phyloP scores from a whole-genome alignment of 2,888 invertebrate genomes.

The Colletes collaris region DNA sequence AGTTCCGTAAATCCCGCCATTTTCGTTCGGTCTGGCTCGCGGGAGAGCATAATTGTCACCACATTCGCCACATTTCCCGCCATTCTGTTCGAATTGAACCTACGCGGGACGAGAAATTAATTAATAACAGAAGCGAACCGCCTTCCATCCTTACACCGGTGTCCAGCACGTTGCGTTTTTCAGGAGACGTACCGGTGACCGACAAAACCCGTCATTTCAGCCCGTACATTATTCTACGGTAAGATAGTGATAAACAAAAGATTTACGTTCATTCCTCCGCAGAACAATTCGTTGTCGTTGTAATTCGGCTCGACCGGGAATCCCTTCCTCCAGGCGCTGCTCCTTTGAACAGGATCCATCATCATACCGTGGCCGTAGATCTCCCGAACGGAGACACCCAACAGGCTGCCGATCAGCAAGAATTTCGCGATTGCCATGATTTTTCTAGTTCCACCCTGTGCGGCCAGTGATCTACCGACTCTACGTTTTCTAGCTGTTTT shows the following conservation, averaged over 20 bases:
- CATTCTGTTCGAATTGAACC: conserved; percentile 65
- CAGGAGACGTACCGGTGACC: no score
- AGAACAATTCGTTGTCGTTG: conserved; percentile 84
- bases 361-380: conserved; percentile 84
- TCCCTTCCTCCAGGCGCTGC: conserved; percentile 85
- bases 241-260: not conserved
- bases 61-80: conserved; percentile 85
- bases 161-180: not conserved
- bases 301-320: conserved; percentile 82
- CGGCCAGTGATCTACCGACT: not conserved
- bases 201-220: no score
- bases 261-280: conserved; percentile 84
- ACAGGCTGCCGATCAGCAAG: conserved; percentile 12
- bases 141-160: no score
- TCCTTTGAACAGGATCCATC: conserved; percentile 84
- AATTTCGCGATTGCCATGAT: conserved; percentile 40
- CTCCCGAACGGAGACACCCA: conserved; percentile 33
- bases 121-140: not conserved
- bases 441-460: not conserved
- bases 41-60: conserved; percentile 84
- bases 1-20: conserved; percentile 84
- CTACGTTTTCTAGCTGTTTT: not conserved
- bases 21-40: conserved; percentile 84
- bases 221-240: no score
- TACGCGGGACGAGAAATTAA: not conserved